phyloP scores from a whole-genome alignment of 2,113 vertebrate species.

The Edolisoma coerulescens region DNA sequence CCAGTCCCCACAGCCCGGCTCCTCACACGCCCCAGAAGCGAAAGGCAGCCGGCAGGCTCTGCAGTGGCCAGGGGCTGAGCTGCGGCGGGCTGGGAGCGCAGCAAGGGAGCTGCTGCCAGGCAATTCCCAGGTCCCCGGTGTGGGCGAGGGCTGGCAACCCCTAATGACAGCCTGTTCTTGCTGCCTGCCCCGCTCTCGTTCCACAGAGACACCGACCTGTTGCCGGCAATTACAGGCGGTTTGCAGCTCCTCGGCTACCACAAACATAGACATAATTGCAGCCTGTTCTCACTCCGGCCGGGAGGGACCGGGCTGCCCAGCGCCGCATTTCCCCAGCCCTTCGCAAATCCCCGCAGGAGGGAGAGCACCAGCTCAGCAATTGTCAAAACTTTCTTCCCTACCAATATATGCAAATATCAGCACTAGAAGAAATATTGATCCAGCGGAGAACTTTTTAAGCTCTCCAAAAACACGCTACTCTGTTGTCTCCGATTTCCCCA shows the following conservation, averaged over 20 bases:
- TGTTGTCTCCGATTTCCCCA: fast-evolving
- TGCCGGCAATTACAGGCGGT: conserved; percentile 17
- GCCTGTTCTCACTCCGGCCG: not conserved
- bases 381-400: not conserved
- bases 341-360: not conserved
- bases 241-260: not conserved
- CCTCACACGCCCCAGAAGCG: fast-evolving
- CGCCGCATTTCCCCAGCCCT: not conserved
- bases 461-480: not conserved
- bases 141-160: not conserved
- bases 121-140: not conserved
- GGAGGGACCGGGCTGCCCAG: not conserved
- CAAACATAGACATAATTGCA: not conserved
- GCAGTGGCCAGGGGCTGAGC: not conserved
- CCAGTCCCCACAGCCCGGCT: not conserved
- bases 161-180: not conserved
- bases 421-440: not conserved
- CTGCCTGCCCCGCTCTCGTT: not conserved
- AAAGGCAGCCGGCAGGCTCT: not conserved
- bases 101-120: not conserved
- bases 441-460: not conserved
- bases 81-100: not conserved
- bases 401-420: not conserved
- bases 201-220: not conserved
- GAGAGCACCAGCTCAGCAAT: not conserved